Evolutionary conservation across 2,888 invertebrate species (phyloP).

Genomic region (Siphlonurus alternatus): DNA sequence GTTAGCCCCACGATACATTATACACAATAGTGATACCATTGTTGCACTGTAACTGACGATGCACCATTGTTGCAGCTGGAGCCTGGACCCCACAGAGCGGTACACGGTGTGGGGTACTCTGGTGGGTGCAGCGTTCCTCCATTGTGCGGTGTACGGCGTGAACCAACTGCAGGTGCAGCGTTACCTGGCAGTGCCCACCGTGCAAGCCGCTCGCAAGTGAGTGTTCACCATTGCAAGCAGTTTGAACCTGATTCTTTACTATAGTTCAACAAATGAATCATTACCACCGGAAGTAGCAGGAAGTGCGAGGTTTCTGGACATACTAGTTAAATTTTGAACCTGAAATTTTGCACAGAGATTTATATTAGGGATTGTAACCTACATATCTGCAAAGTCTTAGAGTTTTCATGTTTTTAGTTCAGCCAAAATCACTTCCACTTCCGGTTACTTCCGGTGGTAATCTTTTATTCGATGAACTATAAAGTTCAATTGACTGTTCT

Average conservation of each 20-base stretch:
- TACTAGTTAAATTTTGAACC: too few relatives aligned
- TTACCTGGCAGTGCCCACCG: slow-evolving; percentile 27
- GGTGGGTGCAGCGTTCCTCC: slow-evolving; percentile 25
- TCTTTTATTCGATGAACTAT: too few relatives aligned
- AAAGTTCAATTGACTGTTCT: too few relatives aligned
- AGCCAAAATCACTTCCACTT: too few relatives aligned
- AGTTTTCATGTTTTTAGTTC: too few relatives aligned
- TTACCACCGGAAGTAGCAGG: too few relatives aligned
- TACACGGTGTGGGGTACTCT: slow-evolving; percentile 29
- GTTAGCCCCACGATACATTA: too few relatives aligned
- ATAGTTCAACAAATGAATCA: background rate
- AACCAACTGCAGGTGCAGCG: slow-evolving; percentile 34
- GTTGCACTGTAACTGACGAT: background rate
- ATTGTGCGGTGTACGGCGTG: slow-evolving; percentile 25
- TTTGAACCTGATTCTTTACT: background rate
- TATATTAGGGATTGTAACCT: background rate
- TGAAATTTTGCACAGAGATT: too few relatives aligned
- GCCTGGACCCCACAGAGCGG: slow-evolving; percentile 25
- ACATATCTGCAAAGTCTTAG: too few relatives aligned
- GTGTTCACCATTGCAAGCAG: slow-evolving; percentile 3
- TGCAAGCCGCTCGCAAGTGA: slow-evolving; percentile 26
- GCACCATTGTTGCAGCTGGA: slow-evolving; percentile 20
- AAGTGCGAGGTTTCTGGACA: too few relatives aligned
- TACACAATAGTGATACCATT: too few relatives aligned
- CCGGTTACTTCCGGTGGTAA: too few relatives aligned